A percentile compares a stretch with the other conserved stretches of the same genome.
Conservation (phyloP, 1,140 invertebrate genomes). For the Himalopsyche phryganea region DNA sequence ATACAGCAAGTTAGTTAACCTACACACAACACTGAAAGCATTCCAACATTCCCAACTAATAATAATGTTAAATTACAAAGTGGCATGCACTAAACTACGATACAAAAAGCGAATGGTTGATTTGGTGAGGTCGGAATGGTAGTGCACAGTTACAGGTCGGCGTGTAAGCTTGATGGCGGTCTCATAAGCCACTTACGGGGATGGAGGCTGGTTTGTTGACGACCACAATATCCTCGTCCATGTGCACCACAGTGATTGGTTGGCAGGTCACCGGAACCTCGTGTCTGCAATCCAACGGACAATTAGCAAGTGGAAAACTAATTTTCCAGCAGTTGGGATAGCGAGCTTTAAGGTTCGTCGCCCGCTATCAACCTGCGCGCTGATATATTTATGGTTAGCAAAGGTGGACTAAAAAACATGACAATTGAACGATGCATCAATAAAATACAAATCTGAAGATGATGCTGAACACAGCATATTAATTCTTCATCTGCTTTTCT, state of each 20-base stretch:
- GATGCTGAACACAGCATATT: no score
- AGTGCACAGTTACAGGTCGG: slow-evolving; percentile 8
- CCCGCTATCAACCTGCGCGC: not conserved
- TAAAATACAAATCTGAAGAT: no score
- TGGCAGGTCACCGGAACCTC: slow-evolving; percentile 94
- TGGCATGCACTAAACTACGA: no score
- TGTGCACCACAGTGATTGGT: slow-evolving; percentile 92
- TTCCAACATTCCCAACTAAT: no score
- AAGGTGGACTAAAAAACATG: no score
- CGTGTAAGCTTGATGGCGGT: slow-evolving; percentile 58
- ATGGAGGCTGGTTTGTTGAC: slow-evolving; percentile 99
- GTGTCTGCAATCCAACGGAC: slow-evolving; percentile 75
- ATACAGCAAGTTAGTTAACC: no score
- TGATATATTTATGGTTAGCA: not conserved
- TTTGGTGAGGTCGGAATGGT: slow-evolving; percentile 7
- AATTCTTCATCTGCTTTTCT: no score
- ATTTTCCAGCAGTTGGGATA: not conserved
- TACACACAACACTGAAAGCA: no score
- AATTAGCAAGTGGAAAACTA: slow-evolving; percentile 24
- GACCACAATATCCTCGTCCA: slow-evolving; percentile 97
- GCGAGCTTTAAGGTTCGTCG: not conserved
- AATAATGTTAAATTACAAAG: no score
- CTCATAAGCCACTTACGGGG: slow-evolving; percentile 84
- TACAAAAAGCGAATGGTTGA: no score
- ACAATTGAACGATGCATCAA: no score